Percentiles rank a stretch among this genome's conserved stretches.
Evolutionary conservation across 2,888 invertebrate species (phyloP).

Genomic region (Sthenelais limicola): DNA sequence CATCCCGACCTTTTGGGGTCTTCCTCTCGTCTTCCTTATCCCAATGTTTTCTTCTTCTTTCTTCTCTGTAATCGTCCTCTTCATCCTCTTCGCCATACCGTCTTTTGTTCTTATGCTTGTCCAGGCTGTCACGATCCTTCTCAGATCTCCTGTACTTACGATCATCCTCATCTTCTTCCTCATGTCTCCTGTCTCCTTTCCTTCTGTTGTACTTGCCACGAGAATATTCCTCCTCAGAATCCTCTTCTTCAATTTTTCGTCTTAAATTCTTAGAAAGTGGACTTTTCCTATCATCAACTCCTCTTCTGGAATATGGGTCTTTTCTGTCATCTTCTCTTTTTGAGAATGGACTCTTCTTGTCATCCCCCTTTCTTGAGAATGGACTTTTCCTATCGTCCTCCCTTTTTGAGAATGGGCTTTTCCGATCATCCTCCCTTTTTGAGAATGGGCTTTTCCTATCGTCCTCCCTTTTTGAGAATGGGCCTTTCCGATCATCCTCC

Average conservation of each 20-base stretch:
- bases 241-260: not conserved
- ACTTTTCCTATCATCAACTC: conserved; percentile 5
- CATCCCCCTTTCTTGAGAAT: not conserved
- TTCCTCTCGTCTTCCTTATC: not conserved
- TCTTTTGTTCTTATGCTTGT: not conserved
- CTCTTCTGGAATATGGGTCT: not conserved
- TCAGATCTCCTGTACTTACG: not conserved
- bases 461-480: not conserved
- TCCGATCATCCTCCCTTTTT: not conserved
- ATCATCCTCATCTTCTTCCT: not conserved
- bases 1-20: conserved; percentile 11
- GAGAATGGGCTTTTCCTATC: not conserved
- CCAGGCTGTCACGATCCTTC: no score
- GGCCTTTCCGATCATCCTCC: not conserved
- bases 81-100: not conserved
- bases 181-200: no score
- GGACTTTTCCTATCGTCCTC: not conserved
- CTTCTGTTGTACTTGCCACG: no score
- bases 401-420: not conserved
- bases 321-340: not conserved
- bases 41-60: conserved; percentile 1
- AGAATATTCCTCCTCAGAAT: conserved; percentile 8
- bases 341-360: not conserved
- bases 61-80: not conserved
- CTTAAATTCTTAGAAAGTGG: not conserved